A percentile compares a stretch with the other conserved stretches of the same genome.
Evolutionary conservation across 2,113 vertebrate species (phyloP).

Genomic region (Laterallus jamaicensis): DNA sequence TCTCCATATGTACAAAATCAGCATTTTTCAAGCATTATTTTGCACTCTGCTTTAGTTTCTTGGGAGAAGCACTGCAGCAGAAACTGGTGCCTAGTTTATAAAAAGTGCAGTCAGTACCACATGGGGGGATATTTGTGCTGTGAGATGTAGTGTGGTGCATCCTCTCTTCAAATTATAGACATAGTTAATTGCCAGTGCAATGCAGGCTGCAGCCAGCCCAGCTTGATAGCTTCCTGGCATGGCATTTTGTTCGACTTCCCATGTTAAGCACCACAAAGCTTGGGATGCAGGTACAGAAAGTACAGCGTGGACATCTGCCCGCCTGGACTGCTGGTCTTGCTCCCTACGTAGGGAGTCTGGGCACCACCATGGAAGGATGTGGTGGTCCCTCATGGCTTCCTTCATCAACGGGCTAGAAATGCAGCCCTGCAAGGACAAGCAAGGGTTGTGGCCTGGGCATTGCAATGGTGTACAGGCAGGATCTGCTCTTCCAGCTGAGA

Average conservation of each 20-base stretch:
- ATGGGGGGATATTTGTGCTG: slow-evolving; percentile 17
- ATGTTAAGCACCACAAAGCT: not conserved
- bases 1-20: not conserved
- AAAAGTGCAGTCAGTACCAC: slow-evolving; percentile 25
- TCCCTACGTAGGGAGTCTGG: not conserved
- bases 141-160: slow-evolving; percentile 61
- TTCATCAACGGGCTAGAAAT: not conserved
- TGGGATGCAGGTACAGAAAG: not conserved
- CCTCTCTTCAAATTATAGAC: slow-evolving; percentile 67
- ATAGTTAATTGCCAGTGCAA: slow-evolving; percentile 52
- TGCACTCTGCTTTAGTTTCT: slow-evolving; percentile 25
- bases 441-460: not conserved
- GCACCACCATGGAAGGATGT: fast-evolving
- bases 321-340: not conserved
- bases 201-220: not conserved
- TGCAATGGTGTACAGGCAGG: not conserved
- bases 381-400: fast-evolving
- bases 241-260: not conserved
- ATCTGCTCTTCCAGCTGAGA: not conserved
- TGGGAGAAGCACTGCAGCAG: slow-evolving; percentile 31
- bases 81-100: slow-evolving; percentile 61
- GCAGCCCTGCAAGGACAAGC: not conserved
- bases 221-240: not conserved
- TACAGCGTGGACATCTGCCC: not conserved
- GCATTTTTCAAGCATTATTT: not conserved